phyloP scores from a whole-genome alignment of 1,140 invertebrate genomes.

The Fopius arisanus region DNA sequence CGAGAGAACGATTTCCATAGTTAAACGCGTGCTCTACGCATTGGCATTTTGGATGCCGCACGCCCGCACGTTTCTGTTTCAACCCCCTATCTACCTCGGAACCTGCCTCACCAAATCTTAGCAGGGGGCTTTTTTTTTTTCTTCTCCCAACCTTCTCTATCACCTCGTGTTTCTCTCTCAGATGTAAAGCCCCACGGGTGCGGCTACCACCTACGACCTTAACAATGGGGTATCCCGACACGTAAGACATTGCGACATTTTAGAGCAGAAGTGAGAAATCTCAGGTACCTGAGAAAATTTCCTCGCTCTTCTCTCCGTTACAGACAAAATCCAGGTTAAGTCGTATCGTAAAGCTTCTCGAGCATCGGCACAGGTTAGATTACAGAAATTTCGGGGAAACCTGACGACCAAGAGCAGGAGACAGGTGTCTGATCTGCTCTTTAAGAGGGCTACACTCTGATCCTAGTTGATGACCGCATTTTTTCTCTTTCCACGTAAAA shows the following conservation, averaged over 20 bases:
- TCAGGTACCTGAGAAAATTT: slow-evolving; percentile 22
- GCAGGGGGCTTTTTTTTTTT: slow-evolving; percentile 14
- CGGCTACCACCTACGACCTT: slow-evolving; percentile 6
- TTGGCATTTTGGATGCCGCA: background rate
- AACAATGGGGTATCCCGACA: slow-evolving; percentile 43
- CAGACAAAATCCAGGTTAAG: slow-evolving; percentile 26
- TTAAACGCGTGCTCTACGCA: background rate
- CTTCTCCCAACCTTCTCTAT: background rate
- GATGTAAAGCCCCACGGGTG: slow-evolving; percentile 7
- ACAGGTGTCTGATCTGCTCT: slow-evolving; percentile 4
- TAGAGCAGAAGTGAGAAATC: slow-evolving; percentile 42
- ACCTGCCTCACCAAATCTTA: slow-evolving; percentile 21
- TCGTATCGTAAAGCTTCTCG: slow-evolving; percentile 20
- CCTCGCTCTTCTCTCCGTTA: background rate
- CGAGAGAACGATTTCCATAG: slow-evolving; percentile 7
- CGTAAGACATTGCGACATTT: slow-evolving; percentile 59
- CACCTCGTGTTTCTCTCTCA: background rate
- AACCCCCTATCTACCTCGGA: background rate
- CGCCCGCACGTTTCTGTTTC: slow-evolving; percentile 18
- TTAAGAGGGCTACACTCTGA: background rate
- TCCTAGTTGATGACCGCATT: background rate
- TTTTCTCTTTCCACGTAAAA: background rate
- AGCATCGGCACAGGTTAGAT: slow-evolving; percentile 5
- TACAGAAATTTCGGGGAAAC: slow-evolving; percentile 21
- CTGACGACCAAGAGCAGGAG: background rate